Evolutionary conservation across 2,888 invertebrate genomes (phyloP), one percentile per base, ranked within the genome.

Genomic region (Troides helena): DNA sequence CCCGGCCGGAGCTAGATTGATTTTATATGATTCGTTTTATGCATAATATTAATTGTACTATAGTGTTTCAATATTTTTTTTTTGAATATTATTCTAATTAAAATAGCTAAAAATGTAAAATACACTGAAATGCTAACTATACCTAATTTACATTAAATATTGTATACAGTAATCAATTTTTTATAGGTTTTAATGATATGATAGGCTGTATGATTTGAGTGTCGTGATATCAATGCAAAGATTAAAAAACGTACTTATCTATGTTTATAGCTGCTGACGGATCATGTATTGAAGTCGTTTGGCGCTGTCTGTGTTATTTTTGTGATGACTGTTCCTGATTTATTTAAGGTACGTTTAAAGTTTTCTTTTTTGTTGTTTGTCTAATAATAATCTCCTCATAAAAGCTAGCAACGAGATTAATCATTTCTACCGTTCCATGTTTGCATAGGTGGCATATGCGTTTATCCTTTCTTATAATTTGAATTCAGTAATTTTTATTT

Each of bases 281-380:
- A 89, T 90, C 86, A 88, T 90, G 90, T 89, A 91, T 91, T 91
- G 88, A 90, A 88, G 91, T 89, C 87, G 86, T 80, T 83, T 86
- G 79, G 86, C 86, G 85, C 79, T 84, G 83, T 84, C 88, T 87
- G 87, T 90, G 89, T 89, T 90, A 88, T 86, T 87, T 89, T 89
- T 92, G 92, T 92, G 90, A 92, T 91, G 92, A 88, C 86, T 90
- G 85, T 88, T 85, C 89, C 85, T 88, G 84, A 85, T 85, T 86
- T 84, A 89, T 87, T 77, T 88, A 89, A 92, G 92, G 92, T 92
- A 81, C n/a, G 39, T 67, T 72, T 71, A 73, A 74, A 78, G 76
- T 76, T 74, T 65, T 72, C 69, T 71, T 75, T 74, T 71, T 30
- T 59, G 36, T 62, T 43, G 39, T 68, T 30, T 3, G 62, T 46